Evolutionary conservation across 2,797 vertebrate genomes (phyloP).

Genomic region (Hylomyscus alleni): DNA sequence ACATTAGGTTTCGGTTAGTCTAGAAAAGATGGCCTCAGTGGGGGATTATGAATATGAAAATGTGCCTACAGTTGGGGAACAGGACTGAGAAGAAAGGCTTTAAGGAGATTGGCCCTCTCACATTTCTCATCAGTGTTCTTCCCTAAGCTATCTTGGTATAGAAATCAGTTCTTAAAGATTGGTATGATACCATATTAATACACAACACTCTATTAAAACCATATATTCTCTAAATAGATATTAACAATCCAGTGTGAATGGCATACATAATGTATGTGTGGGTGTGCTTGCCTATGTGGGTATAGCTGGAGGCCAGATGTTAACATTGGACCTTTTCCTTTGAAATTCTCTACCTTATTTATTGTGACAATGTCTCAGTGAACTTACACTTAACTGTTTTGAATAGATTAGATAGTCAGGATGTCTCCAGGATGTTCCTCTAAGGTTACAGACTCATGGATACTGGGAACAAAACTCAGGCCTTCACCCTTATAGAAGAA

Average conservation of each 20-base stretch:
- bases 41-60: not conserved
- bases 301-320: not conserved
- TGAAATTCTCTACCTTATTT: not conserved
- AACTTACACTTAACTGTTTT: not conserved
- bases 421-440: not conserved
- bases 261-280: no score
- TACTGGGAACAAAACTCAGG: not conserved
- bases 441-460: not conserved
- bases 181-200: not conserved
- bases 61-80: not conserved
- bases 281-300: not conserved
- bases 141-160: not conserved
- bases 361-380: not conserved
- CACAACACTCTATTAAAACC: not conserved
- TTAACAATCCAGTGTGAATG: no score
- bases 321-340: not conserved
- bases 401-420: not conserved
- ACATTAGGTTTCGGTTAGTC: not conserved
- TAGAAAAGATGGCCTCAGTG: not conserved
- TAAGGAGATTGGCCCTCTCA: not conserved
- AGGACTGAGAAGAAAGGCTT: not conserved
- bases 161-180: not conserved
- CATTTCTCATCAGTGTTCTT: constrained; percentile 22
- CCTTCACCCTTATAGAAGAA: not conserved
- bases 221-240: constrained; percentile 45